Percentiles rank a stretch among this genome's conserved stretches.
Evolutionary conservation across 2,113 vertebrate species (phyloP).

Genomic region (Silurus glanis): DNA sequence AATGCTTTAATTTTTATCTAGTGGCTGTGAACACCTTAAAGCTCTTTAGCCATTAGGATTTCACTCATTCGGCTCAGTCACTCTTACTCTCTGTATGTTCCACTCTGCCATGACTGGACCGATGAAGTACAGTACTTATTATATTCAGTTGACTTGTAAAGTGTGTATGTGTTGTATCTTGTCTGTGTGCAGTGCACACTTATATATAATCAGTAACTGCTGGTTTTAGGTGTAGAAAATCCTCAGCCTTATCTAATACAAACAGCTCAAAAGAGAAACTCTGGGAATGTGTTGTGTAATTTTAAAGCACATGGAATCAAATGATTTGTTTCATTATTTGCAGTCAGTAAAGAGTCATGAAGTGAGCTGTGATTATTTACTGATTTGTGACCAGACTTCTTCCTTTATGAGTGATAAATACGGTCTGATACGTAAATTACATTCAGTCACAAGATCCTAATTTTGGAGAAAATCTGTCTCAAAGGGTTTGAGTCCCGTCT

Average conservation of each 20-base stretch:
- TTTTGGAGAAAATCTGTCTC: too few relatives aligned
- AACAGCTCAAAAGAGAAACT: background rate
- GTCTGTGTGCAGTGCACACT: too few relatives aligned
- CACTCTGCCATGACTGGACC: too few relatives aligned
- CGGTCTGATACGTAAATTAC: conserved; percentile 23
- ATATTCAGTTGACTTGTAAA: fast-evolving
- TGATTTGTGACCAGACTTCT: conserved; percentile 9
- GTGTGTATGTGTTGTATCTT: conserved; percentile 12
- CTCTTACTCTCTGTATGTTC: too few relatives aligned
- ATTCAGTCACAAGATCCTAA: background rate
- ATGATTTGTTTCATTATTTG: conserved; percentile 31
- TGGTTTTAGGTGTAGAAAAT: conserved; percentile 42
- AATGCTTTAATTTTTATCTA: background rate
- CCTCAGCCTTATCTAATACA: background rate
- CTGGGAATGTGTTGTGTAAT: fast-evolving
- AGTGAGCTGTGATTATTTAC: conserved; percentile 42
- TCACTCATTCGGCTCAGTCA: too few relatives aligned
- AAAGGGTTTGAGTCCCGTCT: too few relatives aligned
- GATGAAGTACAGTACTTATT: background rate
- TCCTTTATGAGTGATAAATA: conserved; percentile 37
- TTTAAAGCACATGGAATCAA: background rate
- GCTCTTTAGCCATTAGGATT: too few relatives aligned
- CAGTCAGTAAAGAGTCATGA: conserved; percentile 28
- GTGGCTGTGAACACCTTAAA: background rate
- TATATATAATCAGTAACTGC: background rate